Base-by-base conservation (phyloP, 2,113 vertebrate species). In the Onychorhynchus coronatus region DNA sequence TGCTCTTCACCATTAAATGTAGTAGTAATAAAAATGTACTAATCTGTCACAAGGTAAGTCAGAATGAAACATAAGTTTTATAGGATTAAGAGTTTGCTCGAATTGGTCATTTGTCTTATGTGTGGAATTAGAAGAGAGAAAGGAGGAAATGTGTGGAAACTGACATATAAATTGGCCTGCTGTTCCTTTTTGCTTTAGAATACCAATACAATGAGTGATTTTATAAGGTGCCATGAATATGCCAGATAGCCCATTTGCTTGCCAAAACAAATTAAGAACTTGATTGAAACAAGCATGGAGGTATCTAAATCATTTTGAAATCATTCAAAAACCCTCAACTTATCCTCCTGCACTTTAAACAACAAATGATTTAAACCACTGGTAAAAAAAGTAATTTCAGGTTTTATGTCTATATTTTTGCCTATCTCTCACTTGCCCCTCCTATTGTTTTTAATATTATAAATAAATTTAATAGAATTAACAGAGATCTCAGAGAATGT, bases 1-100 rank as follows among this genome's bases (percentile, higher is more conserved):
- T 56, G 35, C 47, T 76, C 44, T 86, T 91, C 41, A 11, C 39
- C 71, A 93, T 94, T 91, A 85, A 72, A 85, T 59, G 59, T 61
- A 85, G 44, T 16, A 85, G 77, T 85, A 85, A 95, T 91, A 89
- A 95, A 96, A 97, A 62, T 27, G 78, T 41, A 53, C n/a, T 95
- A 90, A 92, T 91, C 95, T 88, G 37, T 94, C 63, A 85, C 58
- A 74, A 76, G 55, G 82, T 61, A 91, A 95, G 71, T 81, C 24
- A 93, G 74, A 87, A 86, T 33, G 86, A 77, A 94, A 42, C 11
- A 10, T 37, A 74, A 80, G 5, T 42, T 94, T 97, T 94, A 85
- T 70, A 63, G 52, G 70, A 79, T 89, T 86, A 91, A 77, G 82
- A 93, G 71, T 33, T 73, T 93, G 41, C 62, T 94, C 33, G 42